Conservation (phyloP, 2,113 vertebrate genomes). For the Ploceus nigricollis region DNA sequence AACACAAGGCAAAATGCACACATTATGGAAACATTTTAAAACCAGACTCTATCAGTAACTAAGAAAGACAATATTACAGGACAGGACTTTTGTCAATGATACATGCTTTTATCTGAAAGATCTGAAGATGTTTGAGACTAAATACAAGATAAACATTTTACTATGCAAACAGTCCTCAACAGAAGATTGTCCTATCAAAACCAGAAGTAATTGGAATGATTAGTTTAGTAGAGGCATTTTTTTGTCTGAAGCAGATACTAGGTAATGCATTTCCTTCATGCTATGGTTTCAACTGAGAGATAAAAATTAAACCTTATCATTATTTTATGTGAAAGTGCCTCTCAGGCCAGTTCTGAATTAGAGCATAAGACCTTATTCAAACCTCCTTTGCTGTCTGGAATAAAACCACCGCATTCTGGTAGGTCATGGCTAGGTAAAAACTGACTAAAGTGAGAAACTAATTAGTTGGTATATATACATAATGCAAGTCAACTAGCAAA, state of each 20-base stretch:
- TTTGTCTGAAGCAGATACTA: background rate
- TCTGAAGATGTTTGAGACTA: constrained; percentile 40
- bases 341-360: background rate
- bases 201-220: background rate
- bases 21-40: background rate
- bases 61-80: background rate
- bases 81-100: background rate
- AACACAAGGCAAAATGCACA: constrained; percentile 16
- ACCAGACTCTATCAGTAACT: background rate
- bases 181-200: background rate
- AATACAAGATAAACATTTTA: background rate
- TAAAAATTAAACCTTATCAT: background rate
- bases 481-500: background rate
- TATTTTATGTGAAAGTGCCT: background rate
- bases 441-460: background rate
- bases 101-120: background rate
- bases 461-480: background rate
- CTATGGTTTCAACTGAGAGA: background rate
- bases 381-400: background rate
- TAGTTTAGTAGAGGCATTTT: background rate
- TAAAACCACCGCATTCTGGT: background rate
- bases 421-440: background rate
- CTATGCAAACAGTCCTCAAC: background rate
- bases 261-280: background rate
- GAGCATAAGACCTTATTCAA: background rate